Evolutionary conservation across 2,113 vertebrate genomes (phyloP).

Genomic region (Diglossa brunneiventris): DNA sequence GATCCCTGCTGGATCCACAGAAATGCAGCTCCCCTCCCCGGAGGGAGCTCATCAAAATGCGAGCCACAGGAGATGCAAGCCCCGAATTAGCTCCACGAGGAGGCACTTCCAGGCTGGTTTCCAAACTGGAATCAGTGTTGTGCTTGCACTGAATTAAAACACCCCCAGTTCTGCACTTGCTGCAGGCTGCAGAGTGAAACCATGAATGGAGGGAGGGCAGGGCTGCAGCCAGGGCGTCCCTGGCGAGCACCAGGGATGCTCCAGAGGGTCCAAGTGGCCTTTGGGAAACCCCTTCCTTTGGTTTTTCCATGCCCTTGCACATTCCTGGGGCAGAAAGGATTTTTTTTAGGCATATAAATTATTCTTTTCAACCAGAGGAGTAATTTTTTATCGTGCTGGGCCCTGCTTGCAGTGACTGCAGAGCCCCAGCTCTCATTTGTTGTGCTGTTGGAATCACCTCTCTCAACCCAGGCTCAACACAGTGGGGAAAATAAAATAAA

Average conservation of each 20-base stretch:
- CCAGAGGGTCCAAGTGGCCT: fast-evolving
- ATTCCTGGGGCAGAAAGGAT: not conserved
- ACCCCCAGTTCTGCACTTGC: not conserved
- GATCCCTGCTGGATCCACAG: not conserved
- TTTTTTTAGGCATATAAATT: fast-evolving
- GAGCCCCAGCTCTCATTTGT: not conserved
- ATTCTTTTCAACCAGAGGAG: not conserved
- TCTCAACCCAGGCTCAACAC: not conserved
- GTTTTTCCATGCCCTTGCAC: fast-evolving
- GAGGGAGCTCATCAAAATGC: conserved; percentile 28
- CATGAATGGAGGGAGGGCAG: conserved; percentile 4
- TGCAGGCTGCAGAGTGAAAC: not conserved
- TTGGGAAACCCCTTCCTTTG: not conserved
- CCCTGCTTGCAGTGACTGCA: not conserved
- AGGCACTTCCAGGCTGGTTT: conserved; percentile 39
- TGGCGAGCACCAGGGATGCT: not conserved
- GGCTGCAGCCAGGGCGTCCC: not conserved
- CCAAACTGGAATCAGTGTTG: not conserved
- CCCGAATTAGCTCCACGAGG: conserved; percentile 37
- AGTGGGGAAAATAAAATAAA: not conserved
- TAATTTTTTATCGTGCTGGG: fast-evolving
- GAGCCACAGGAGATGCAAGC: not conserved
- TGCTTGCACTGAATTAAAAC: not conserved
- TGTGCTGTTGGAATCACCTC: not conserved
- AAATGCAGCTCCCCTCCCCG: not conserved